Conservation (phyloP, 2,888 invertebrate species). For the Hirudinaria manillensis region DNA sequence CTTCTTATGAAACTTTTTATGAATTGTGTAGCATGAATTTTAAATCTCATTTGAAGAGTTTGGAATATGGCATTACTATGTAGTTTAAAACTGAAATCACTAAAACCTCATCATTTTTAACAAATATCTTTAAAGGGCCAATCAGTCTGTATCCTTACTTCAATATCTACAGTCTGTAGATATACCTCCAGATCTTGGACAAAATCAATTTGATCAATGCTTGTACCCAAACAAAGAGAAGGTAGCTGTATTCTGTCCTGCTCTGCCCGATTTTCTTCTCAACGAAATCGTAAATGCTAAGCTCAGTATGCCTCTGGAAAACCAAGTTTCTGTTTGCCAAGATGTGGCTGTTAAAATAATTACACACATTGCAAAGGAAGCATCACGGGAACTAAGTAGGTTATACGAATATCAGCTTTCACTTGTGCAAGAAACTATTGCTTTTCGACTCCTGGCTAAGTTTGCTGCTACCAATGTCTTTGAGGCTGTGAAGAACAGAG, state of each 20-base stretch:
- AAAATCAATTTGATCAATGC: not conserved
- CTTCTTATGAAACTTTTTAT: not conserved
- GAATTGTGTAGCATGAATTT: too few relatives aligned
- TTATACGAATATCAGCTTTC: slow-evolving; percentile 41
- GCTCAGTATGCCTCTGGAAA: not conserved
- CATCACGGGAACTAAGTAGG: slow-evolving; percentile 37
- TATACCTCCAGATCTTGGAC: slow-evolving; percentile 8
- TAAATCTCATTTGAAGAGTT: too few relatives aligned
- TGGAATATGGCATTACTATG: too few relatives aligned
- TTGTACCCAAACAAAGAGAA: not conserved
- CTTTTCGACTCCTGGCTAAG: slow-evolving; percentile 39
- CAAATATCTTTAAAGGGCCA: slow-evolving; percentile 18
- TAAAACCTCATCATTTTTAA: too few relatives aligned
- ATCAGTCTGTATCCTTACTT: slow-evolving; percentile 24
- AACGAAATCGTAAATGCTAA: slow-evolving; percentile 20
- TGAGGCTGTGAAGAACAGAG: slow-evolving; percentile 33
- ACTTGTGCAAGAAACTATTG: slow-evolving; percentile 37
- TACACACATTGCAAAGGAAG: slow-evolving; percentile 37
- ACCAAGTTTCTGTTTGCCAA: slow-evolving; percentile 19
- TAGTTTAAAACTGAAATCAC: too few relatives aligned
- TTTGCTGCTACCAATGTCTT: slow-evolving; percentile 39
- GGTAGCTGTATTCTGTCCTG: not conserved
- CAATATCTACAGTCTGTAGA: slow-evolving; percentile 9
- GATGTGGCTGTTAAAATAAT: slow-evolving; percentile 26
- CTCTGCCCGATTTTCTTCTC: slow-evolving; percentile 23